Evolutionary conservation across 2,888 invertebrate species (phyloP).

Genomic region (Cryptosula pallasiana): DNA sequence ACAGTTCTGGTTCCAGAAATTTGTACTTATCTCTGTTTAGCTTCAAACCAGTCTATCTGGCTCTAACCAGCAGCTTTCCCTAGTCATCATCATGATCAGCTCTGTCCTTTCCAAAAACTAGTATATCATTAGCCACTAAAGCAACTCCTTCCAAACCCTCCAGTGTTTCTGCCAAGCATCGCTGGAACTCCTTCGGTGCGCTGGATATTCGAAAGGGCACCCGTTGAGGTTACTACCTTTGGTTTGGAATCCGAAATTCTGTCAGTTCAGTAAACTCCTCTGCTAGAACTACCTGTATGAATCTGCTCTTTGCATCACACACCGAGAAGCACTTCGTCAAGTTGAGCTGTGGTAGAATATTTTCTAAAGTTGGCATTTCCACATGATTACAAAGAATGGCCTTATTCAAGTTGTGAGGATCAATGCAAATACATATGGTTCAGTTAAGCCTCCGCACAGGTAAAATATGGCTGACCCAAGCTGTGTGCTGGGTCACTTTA

Average conservation of each 20-base stretch:
- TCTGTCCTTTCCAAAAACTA: background rate
- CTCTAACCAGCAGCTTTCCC: background rate
- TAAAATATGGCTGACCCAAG: background rate
- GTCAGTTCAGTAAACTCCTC: background rate
- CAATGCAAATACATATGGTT: background rate
- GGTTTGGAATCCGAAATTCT: background rate
- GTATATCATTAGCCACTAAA: background rate
- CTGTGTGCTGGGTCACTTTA: background rate
- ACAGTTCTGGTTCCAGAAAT: background rate
- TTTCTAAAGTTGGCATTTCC: slow-evolving; percentile 5
- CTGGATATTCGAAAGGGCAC: background rate
- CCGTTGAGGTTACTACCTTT: background rate
- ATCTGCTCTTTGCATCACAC: background rate
- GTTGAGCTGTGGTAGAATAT: slow-evolving; percentile 19
- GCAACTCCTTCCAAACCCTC: background rate
- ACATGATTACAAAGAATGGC: background rate
- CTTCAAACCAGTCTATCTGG: background rate
- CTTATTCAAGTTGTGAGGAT: background rate
- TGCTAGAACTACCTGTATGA: background rate
- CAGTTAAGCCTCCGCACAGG: background rate
- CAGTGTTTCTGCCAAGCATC: background rate
- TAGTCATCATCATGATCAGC: background rate
- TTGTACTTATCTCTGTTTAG: background rate
- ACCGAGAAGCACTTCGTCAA: background rate
- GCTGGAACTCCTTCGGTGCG: background rate